These are phyloP conservation scores for Rhagoletis zephyria DNA, from an alignment of 1,140 invertebrate genomes.

Conservation along the genomic window DNA sequence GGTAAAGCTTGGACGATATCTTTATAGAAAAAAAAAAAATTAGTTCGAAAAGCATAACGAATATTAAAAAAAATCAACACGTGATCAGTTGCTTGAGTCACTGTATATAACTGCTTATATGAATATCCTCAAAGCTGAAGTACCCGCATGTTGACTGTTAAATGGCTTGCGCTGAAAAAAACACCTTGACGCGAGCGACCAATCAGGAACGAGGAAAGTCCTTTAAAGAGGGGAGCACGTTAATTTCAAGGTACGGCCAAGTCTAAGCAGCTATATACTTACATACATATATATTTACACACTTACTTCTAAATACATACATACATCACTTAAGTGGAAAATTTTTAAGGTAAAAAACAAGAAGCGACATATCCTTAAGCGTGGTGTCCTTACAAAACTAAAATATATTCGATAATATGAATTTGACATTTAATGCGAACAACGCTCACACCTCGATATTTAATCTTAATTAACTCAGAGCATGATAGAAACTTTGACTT, in stretches of 20 bases:
- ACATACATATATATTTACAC: background rate
- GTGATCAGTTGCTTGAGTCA: too few species aligned
- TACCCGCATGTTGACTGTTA: background rate
- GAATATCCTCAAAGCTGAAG: background rate
- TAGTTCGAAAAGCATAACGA: too few species aligned
- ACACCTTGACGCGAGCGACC: constrained; percentile 23
- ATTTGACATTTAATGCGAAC: constrained; percentile 23
- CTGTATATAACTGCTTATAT: background rate
- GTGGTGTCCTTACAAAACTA: background rate
- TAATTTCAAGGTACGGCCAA: background rate
- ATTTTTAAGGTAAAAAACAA: background rate
- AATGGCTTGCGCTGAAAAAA: constrained; percentile 26
- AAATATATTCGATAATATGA: background rate
- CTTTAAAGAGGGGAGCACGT: constrained; percentile 7
- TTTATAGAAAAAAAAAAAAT: too few species aligned
- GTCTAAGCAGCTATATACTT: background rate
- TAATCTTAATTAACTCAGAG: constrained; percentile 20
- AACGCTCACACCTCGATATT: constrained; percentile 31
- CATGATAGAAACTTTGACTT: background rate
- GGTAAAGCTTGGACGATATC: too few species aligned
- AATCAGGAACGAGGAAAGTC: constrained; percentile 1
- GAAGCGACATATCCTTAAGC: background rate
- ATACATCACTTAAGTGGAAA: background rate
- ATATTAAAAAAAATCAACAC: too few species aligned
- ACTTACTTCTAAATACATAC: background rate